Base-by-base conservation (phyloP, 2,113 vertebrate genomes). In the Rhadina sibilatrix region DNA sequence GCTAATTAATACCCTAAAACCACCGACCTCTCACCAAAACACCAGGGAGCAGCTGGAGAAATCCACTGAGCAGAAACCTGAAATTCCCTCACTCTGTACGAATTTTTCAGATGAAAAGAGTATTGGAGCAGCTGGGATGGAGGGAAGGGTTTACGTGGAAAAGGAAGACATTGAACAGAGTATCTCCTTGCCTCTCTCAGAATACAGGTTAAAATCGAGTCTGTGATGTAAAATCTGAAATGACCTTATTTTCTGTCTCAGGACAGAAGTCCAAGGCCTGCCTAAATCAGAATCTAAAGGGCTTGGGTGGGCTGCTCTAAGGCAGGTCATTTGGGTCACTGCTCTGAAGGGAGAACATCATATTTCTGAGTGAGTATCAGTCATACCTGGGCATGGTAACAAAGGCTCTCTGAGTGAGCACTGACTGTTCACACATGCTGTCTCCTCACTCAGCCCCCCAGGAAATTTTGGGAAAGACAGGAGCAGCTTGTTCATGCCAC, bases 121-220 rank as follows among this genome's bases (percentile, higher is more conserved):
- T 61, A 46, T 33, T 33, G 52, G 35, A 84, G 35, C 24, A 83
- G 54, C 13, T 64, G 63, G 46, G 17, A 22, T 60, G 33, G 53
- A 71, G 30, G 16, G 9, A 69, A 2, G 3, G 3, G 2, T 8
- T 59, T 2, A 0, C 31, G 11, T 5, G 30, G 65, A 69, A 90
- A 88, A 72, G 35, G 11, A 53, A 74, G 46, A 16, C 12, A 10
- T 10, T 18, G 20, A 47, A 27, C 23, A 10, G 76, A 69, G 19
- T 20, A 5, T 30, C 31, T 50, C 28, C 18, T n/a, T 82, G 37
- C 12, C 38, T 75, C 24, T 30, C 20, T 50, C 54, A 37, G 59
- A 82, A 79, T 25, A 47, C 9, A 61, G 19, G 19, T 72, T 79
- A 33, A 69, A 80, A 65, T 30, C 3, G 3, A 30, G 68, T 75